Conservation (phyloP, 2,113 vertebrate species). For the Eretmochelys imbricata region DNA sequence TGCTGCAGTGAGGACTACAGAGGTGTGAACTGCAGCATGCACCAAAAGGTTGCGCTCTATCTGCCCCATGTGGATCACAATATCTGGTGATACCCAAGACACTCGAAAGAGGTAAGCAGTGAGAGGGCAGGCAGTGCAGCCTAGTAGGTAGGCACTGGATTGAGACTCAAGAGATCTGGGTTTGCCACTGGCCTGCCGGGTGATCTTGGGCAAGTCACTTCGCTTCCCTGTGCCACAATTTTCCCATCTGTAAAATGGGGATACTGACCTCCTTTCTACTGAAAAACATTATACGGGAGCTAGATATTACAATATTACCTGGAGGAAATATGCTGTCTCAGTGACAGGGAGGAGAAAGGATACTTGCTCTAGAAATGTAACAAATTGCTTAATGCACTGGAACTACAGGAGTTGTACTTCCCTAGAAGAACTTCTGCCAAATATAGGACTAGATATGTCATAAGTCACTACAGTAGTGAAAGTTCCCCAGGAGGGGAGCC, state of each 20-base stretch:
- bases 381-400: neutral
- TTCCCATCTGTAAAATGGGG: neutral
- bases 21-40: neutral
- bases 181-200: neutral
- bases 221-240: accelerated
- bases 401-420: neutral
- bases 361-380: neutral
- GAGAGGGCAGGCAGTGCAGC: neutral
- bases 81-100: neutral
- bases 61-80: neutral
- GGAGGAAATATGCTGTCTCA: neutral
- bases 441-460: neutral
- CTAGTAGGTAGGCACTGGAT: neutral
- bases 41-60: neutral
- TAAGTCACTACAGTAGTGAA: neutral
- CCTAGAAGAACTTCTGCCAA: neutral
- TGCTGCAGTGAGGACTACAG: neutral
- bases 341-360: neutral
- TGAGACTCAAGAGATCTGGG: neutral
- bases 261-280: neutral
- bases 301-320: neutral
- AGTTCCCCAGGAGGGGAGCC: neutral
- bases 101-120: neutral
- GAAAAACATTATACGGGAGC: neutral
- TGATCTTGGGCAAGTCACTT: neutral